Evolutionary conservation across 2,797 vertebrate species (phyloP), one percentile per base, ranked within the genome.

Genomic region (Lophotriccus pileatus): DNA sequence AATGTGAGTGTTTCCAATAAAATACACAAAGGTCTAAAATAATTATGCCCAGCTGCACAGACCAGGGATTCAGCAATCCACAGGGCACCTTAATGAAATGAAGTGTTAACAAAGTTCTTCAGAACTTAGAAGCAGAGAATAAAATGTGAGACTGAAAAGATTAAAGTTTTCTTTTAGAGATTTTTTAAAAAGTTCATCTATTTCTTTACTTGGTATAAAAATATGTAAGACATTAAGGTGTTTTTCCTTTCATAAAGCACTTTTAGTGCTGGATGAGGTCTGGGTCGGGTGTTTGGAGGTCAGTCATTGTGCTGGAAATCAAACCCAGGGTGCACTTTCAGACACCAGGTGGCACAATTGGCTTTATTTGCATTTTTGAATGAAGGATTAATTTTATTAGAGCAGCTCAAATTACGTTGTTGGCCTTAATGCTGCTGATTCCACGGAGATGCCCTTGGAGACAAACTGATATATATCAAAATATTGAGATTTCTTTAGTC

Each of bases 271-370:
- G 28, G 14, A 1, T 28, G 14, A 62, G 68, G 32, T 37, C 70
- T 75, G 28, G n/a, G 44, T 62, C 43, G 36, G 43, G 3, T 69
- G 34, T 23, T 62, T 27, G 53, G 34, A 52, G 22, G 10, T 37
- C 41, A 34, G 28, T 17, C 21, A 37, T 18, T 8, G 12, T 4
- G 30, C 44, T 13, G 25, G 55, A 36, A 70, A 12, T 47, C 9
- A 5, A 9, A 28, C 5, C 23, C 58, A 11, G 13, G 28, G 10
- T 2, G 1, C 23, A 0, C 16, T 50, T 50, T 5, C 11, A 19
- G 88, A 17, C 95, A 32, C 32, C 13, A 88, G 91, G 47, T 85
- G 94, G 91, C 89, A 79, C 44, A 52, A 22, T 46, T 89, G 11
- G 15, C 44, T 84, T 84, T 52, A 30, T 39, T 80, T 53, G 43